Evolutionary conservation across 1,140 invertebrate species (phyloP).

Genomic region (Calephelis virginiensis): DNA sequence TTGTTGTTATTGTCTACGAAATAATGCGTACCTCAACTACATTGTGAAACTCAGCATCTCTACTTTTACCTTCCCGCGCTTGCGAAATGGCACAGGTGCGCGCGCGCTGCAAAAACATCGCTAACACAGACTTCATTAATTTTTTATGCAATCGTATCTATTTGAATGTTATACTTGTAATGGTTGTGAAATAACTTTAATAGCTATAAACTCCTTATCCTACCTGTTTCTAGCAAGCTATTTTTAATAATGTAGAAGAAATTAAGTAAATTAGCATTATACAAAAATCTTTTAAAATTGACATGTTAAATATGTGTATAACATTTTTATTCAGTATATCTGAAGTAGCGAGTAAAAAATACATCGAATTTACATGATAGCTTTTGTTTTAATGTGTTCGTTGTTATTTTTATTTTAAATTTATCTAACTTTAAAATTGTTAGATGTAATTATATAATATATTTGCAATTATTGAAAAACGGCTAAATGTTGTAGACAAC

Average conservation of each 20-base stretch:
- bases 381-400: too few species aligned
- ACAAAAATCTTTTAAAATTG: too few species aligned
- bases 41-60: constrained; percentile 74
- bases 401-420: too few species aligned
- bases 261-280: background rate
- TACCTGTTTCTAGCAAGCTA: too few species aligned
- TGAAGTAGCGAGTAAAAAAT: background rate
- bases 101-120: constrained; percentile 70
- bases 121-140: constrained; percentile 69
- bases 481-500: too few species aligned
- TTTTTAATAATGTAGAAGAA: background rate
- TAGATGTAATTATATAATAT: too few species aligned
- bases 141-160: constrained; percentile 70
- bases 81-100: constrained; percentile 74
- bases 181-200: constrained; percentile 23
- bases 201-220: background rate
- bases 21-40: constrained; percentile 48
- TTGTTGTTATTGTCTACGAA: constrained; percentile 26
- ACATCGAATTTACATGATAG: background rate
- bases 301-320: too few species aligned
- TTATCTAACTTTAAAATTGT: too few species aligned
- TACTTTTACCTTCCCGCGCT: constrained; percentile 74
- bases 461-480: too few species aligned
- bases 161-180: constrained; percentile 27
- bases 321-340: too few species aligned